Evolutionary conservation across 2,113 vertebrate species (phyloP), one percentile per base, ranked within the genome.

Genomic region (Pontoporia blainvillei): DNA sequence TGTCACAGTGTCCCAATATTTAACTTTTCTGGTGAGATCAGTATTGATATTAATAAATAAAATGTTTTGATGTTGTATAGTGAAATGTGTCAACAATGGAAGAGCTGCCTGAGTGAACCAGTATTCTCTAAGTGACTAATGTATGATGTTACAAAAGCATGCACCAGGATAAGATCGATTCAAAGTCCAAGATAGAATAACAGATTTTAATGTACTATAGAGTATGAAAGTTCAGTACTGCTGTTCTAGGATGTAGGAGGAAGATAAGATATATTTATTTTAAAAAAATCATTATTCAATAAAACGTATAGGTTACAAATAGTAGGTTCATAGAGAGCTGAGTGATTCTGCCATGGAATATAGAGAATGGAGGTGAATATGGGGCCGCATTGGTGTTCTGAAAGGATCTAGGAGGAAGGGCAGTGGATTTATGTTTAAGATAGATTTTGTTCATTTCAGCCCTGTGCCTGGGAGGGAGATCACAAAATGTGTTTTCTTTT

Each of bases 281-380:
- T 90, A 86, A 88, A 95, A 95, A 93, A 86, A 94, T 78, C 61
- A 61, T 86, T 86, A 87, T 85, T 97, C 41, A 87, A 0, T 88
- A 75, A 89, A 94, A 71, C 14, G 1, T 34, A 6, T 36, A 29
- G 36, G 14, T 71, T 91, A 49, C 34, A 85, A 67, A 75, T 93
- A 83, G 34, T 83, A 81, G 29, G 14, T 87, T n/a, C 61, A 62
- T 29, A 59, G 72, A 76, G 20, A 83, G 44, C 17, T 76, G 52
- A 41, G 29, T 86, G 49, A 44, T 91, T 91, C 14, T 71, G 62
- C 62, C 29, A 9, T 44, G 69, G 87, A 21, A 14, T 96, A 8
- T 14, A 72, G 86, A 78, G 46, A 86, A 54, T 54, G 12, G 76
- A 61, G n/a, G 27, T 92, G 44, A 88, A 64, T 69, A 27, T 88